Percentiles rank a stretch among this genome's conserved stretches.
phyloP scores from a whole-genome alignment of 2,888 invertebrate species.

The Belgica antarctica region DNA sequence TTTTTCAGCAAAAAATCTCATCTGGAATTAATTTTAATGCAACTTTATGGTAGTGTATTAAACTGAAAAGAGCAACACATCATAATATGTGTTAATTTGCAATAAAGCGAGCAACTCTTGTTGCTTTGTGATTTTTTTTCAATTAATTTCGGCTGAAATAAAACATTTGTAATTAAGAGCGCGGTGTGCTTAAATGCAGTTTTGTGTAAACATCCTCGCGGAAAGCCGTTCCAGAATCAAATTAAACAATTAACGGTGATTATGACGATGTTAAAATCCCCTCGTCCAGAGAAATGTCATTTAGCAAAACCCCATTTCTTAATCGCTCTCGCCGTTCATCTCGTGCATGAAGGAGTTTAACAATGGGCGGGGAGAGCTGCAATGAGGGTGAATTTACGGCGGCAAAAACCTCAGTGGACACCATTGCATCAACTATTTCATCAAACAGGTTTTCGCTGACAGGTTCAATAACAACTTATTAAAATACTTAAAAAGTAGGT shows the following conservation, averaged over 20 bases:
- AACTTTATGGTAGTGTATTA: constrained; percentile 24
- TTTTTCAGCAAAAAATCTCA: background rate
- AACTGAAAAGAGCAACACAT: background rate
- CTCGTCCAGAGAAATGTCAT: too few species aligned
- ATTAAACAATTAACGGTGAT: background rate
- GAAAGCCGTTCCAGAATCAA: background rate
- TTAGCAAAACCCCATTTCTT: too few species aligned
- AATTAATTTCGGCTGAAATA: constrained; percentile 19
- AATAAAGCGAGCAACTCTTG: background rate
- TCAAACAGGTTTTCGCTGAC: too few species aligned
- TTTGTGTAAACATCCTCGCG: background rate
- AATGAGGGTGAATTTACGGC: too few species aligned
- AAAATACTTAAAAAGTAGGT: too few species aligned
- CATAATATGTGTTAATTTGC: constrained; percentile 40
- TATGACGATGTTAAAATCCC: too few species aligned
- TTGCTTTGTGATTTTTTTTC: constrained; percentile 18
- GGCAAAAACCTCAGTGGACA: too few species aligned
- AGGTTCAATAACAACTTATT: too few species aligned
- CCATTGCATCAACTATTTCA: too few species aligned
- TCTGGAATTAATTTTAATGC: constrained; percentile 33
- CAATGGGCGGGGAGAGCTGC: too few species aligned
- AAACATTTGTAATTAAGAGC: constrained; percentile 17
- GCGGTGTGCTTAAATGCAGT: background rate
- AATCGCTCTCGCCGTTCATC: too few species aligned
- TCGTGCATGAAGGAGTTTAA: too few species aligned